These are phyloP conservation scores for Dascyllus trimaculatus DNA, from an alignment of 2,113 vertebrate species.

Conservation along the genomic window DNA sequence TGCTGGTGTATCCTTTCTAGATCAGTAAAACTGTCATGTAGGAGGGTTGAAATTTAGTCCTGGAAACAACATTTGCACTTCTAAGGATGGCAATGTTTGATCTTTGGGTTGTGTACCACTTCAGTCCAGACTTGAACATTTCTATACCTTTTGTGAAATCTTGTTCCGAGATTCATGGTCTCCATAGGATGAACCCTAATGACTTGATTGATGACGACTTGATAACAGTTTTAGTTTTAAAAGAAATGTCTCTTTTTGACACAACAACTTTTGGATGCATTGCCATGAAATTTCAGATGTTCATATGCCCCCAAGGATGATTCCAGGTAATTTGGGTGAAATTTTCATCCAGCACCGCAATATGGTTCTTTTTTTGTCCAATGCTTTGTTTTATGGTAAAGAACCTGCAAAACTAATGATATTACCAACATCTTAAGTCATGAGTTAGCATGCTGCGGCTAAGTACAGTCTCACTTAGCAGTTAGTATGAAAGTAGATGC, in stretches of 20 bases:
- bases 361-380: not conserved
- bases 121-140: not conserved
- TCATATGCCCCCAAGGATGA: not conserved
- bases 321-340: not conserved
- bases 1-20: not conserved
- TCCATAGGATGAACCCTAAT: not conserved
- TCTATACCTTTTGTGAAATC: not conserved
- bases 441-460: not conserved
- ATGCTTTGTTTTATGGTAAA: not conserved
- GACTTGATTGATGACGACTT: not conserved
- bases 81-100: too few relatives aligned
- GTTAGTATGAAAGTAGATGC: not conserved
- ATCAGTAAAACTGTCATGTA: conserved; percentile 7
- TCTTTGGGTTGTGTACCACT: not conserved
- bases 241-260: not conserved
- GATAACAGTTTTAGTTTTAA: not conserved
- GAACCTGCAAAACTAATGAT: not conserved
- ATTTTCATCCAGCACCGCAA: not conserved
- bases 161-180: not conserved
- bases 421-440: not conserved
- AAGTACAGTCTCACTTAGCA: not conserved
- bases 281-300: not conserved
- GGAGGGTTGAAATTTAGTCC: not conserved
- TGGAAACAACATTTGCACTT: not conserved
- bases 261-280: not conserved